Base-by-base conservation (phyloP, 1,140 invertebrate genomes). In the Eurytemora carolleeae region DNA sequence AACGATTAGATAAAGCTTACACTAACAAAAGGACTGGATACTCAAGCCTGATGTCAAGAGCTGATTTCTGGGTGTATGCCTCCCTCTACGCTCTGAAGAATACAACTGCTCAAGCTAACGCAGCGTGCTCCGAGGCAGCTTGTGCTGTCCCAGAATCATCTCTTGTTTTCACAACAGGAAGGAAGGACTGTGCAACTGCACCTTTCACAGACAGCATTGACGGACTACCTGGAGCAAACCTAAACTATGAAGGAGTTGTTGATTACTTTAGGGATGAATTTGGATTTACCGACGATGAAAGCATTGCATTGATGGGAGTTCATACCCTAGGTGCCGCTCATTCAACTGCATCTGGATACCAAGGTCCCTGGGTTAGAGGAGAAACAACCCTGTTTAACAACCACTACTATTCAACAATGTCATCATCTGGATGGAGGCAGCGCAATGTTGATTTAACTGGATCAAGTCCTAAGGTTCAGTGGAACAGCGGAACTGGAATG, bases 31-130 rank as follows among this genome's bases (percentile, higher is more conserved):
- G 20, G 18, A 23, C 20, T 17, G 3, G 12, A 3, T 22, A 22
- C 24, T 22, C 19, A 15, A 12, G 7, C 31, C 31, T 44, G 31
- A 44, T 44, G 31, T 44, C 31, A 44, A 44, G 56, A 25, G 56
- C 56, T 25, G 56, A 57, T 57, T 25, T 57, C 15, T 57, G 56
- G 56, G 56, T 23, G 3, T 23, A 20, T 22, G 56, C 56, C 19
- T 19, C 18, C 23, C 18, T 22, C 12, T 12, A 18, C 7, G 56
- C 56, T 24, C 21, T 57, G 15, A 23, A 57, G 23, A 24, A 15
- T 15, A 3, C 56, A 2, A 23, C 24, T 25, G 56, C 15, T 15
- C 2, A 22, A 7, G 24, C 18, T 23, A 24, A 57, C 19, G 56
- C 12, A 57, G 31, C n/a, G 31, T 44, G 7, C n/a, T 12, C 31